Evolutionary conservation across 2,113 vertebrate genomes (phyloP).

Genomic region (Cariama cristata): DNA sequence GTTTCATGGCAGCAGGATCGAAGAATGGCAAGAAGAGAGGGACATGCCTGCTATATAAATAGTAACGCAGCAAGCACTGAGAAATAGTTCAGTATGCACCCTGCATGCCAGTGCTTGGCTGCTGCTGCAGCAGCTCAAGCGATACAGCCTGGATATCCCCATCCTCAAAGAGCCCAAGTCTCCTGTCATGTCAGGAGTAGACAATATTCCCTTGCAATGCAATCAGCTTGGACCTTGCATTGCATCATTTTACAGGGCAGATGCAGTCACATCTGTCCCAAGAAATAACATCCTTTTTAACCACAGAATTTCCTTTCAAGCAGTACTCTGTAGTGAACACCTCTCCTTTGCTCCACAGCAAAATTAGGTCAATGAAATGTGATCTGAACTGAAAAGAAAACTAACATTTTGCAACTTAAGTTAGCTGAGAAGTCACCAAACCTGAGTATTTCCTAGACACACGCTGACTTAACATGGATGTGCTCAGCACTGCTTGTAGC

Average conservation of each 20-base stretch:
- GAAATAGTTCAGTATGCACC: neutral
- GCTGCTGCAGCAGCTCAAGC: neutral
- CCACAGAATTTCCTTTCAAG: neutral
- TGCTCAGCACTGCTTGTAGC: neutral
- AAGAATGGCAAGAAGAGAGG: neutral
- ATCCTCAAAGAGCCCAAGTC: neutral
- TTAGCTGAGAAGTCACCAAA: neutral
- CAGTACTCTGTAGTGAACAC: neutral
- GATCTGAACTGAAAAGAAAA: neutral
- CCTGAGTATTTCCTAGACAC: neutral
- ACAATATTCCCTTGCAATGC: neutral
- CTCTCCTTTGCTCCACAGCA: neutral
- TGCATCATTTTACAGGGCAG: neutral
- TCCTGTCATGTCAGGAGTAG: neutral
- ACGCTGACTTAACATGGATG: neutral
- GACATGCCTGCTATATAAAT: neutral
- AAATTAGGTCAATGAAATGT: neutral
- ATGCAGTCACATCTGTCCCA: neutral
- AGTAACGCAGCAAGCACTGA: neutral
- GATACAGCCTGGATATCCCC: neutral
- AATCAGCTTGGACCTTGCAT: neutral
- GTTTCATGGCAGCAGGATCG: neutral
- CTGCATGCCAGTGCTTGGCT: no score
- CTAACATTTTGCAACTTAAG: neutral
- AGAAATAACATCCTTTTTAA: neutral